These are phyloP conservation scores for Athalia circularis DNA, from an alignment of 2,888 invertebrate species.

Conservation along the genomic window DNA sequence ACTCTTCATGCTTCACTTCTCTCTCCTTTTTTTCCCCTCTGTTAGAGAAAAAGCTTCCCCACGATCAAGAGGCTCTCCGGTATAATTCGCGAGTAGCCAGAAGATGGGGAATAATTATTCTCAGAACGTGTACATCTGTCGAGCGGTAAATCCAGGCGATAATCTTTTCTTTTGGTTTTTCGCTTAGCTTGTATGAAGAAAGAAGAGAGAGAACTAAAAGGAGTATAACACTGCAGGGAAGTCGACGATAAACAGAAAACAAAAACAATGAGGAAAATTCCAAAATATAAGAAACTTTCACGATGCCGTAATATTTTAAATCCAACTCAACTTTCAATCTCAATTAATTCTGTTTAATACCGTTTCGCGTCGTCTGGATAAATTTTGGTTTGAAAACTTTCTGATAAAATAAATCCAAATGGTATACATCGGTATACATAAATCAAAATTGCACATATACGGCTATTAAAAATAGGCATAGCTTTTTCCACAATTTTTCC, in stretches of 20 bases:
- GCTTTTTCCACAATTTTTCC: background rate
- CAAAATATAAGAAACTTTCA: no score
- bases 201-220: no score
- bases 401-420: no score
- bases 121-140: constrained; percentile 30
- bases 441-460: no score
- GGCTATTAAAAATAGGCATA: no score
- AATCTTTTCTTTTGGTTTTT: constrained; percentile 10
- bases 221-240: constrained; percentile 1
- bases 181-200: background rate
- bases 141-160: constrained; percentile 14
- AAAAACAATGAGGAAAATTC: no score
- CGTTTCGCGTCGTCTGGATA: no score
- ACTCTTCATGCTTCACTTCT: background rate
- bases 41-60: background rate
- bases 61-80: background rate
- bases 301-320: no score
- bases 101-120: constrained; percentile 14
- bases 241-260: background rate
- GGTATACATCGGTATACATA: no score
- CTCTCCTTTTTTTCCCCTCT: background rate
- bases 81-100: background rate
- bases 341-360: no score
- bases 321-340: no score
- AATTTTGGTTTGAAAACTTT: no score